Evolutionary conservation across 64 coral and sea anemone genomes (phyloP).

Genomic region (Anthopleura sola): DNA sequence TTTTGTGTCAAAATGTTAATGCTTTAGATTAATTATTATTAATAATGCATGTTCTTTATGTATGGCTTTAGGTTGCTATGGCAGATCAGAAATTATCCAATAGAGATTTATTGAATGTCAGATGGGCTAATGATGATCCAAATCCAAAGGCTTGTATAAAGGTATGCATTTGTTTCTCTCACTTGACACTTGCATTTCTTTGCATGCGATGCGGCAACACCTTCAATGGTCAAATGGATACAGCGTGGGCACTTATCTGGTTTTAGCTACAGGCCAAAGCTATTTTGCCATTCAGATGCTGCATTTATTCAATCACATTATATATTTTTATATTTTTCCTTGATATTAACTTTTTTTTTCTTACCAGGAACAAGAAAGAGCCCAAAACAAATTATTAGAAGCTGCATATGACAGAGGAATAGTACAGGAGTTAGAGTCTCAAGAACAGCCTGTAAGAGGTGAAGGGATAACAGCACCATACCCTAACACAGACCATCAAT

Average conservation of each 20-base stretch:
- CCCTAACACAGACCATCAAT: conserved; percentile 70
- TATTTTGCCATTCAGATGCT: too few species aligned
- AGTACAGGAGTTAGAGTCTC: conserved; percentile 26
- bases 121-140: conserved; percentile 98
- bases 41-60: not conserved
- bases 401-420: conserved; percentile 50
- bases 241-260: too few species aligned
- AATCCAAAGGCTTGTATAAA: conserved; percentile 65
- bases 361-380: conserved; percentile 32
- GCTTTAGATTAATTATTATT: too few species aligned
- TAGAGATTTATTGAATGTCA: conserved; percentile 82
- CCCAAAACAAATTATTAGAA: conserved; percentile 42
- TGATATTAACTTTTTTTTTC: not conserved
- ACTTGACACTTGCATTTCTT: not conserved
- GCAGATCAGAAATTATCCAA: conserved; percentile 78
- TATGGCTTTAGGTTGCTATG: conserved; percentile 82
- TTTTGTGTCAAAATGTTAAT: not conserved
- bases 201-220: too few species aligned
- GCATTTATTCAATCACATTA: too few species aligned
- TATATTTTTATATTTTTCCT: not conserved
- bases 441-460: conserved; percentile 13
- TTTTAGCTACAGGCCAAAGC: too few species aligned
- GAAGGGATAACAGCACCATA: conserved; percentile 57
- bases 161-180: conserved; percentile 45
- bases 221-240: not conserved